phyloP scores from a whole-genome alignment of 1,140 invertebrate species.

The Plodia interpunctella region DNA sequence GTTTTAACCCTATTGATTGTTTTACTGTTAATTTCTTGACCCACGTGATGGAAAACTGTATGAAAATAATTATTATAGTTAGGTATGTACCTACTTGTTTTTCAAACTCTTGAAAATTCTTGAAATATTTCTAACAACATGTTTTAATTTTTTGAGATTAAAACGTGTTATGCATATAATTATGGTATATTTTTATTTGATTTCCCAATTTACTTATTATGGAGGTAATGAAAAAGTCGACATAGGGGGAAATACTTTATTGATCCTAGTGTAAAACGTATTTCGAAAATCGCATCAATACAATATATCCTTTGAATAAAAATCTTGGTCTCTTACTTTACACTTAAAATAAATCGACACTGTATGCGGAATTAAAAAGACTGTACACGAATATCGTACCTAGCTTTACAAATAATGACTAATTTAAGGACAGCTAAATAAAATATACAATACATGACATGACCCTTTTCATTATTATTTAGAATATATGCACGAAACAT shows the following conservation, averaged over 20 bases:
- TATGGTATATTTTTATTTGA: too few relatives aligned
- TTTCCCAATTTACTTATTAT: too few relatives aligned
- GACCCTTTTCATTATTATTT: neutral
- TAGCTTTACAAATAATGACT: constrained; percentile 55
- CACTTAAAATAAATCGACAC: constrained; percentile 64
- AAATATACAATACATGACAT: constrained; percentile 52
- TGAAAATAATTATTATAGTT: too few relatives aligned
- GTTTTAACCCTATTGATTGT: too few relatives aligned
- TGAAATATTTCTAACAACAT: too few relatives aligned
- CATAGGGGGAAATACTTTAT: constrained; percentile 70
- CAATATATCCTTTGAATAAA: constrained; percentile 69
- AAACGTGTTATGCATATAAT: too few relatives aligned
- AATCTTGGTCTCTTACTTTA: constrained; percentile 68
- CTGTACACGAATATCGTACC: constrained; percentile 63
- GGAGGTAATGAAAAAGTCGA: neutral
- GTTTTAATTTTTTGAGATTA: too few relatives aligned
- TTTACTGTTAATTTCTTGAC: too few relatives aligned
- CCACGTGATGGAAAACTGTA: too few relatives aligned
- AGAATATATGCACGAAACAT: neutral
- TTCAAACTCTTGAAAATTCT: too few relatives aligned
- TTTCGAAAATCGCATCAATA: constrained; percentile 73
- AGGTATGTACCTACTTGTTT: too few relatives aligned
- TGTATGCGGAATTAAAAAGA: constrained; percentile 50
- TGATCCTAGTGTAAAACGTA: constrained; percentile 73
- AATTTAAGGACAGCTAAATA: constrained; percentile 32